phyloP scores from a whole-genome alignment of 2,113 vertebrate genomes.

The Henicopernis longicauda region DNA sequence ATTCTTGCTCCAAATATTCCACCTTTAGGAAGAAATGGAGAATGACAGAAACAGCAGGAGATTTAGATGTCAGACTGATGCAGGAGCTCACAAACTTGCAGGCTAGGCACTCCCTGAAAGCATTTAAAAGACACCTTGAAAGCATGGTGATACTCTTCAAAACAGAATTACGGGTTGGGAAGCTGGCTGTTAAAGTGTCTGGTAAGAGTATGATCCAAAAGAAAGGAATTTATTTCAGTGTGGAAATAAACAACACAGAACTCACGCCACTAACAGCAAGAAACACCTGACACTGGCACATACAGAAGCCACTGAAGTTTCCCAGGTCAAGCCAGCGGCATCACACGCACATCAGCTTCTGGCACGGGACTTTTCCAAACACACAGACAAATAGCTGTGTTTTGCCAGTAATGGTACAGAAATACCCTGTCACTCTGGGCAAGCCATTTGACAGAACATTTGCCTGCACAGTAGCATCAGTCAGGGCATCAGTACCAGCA shows the following conservation, averaged over 20 bases:
- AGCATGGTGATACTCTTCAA: not conserved
- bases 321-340: not conserved
- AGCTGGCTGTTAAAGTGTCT: not conserved
- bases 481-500: not conserved
- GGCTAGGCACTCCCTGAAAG: not conserved
- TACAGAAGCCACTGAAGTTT: not conserved
- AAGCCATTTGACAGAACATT: not conserved
- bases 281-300: not conserved
- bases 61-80: not conserved
- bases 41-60: not conserved
- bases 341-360: not conserved
- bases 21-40: not conserved
- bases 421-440: accelerated
- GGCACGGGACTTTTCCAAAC: not conserved
- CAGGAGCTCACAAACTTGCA: not conserved
- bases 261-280: not conserved
- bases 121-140: not conserved
- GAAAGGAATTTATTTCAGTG: not conserved
- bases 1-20: not conserved
- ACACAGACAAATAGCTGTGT: accelerated
- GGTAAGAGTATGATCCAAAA: not conserved
- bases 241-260: not conserved
- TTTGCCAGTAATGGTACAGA: not conserved
- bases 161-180: not conserved
- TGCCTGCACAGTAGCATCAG: not conserved